phyloP scores from a whole-genome alignment of 2,888 invertebrate genomes.

The Itoplectis maculator region DNA sequence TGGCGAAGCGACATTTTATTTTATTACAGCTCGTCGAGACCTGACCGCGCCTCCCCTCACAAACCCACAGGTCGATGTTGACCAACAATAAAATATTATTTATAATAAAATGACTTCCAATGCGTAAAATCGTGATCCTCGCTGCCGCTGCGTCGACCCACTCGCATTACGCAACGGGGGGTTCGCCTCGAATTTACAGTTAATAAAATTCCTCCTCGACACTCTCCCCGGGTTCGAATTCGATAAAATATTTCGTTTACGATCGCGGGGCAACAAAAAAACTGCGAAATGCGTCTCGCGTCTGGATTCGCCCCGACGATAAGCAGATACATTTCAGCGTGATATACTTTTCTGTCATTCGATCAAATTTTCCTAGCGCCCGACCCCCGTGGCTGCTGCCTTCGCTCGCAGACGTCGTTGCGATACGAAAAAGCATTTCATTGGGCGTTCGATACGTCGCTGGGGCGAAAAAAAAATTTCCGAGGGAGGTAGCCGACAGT shows the following conservation, averaged over 20 bases:
- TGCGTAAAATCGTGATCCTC: constrained; percentile 73
- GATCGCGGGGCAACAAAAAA: constrained; percentile 65
- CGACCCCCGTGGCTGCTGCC: too few relatives aligned
- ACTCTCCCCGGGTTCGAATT: constrained; percentile 69
- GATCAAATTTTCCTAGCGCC: constrained; percentile 35
- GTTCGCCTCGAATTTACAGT: constrained; percentile 75
- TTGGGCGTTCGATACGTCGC: constrained; percentile 81
- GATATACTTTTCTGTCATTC: constrained; percentile 9
- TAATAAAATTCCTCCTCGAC: constrained; percentile 79
- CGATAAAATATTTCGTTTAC: constrained; percentile 74
- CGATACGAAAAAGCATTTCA: constrained; percentile 77
- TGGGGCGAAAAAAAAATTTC: constrained; percentile 77
- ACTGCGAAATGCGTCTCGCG: constrained; percentile 19
- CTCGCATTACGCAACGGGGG: constrained; percentile 21
- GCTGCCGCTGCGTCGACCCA: background rate
- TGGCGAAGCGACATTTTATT: constrained; percentile 78
- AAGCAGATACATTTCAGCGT: constrained; percentile 12
- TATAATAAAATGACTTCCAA: constrained; percentile 76
- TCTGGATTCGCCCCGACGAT: constrained; percentile 17
- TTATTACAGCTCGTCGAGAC: constrained; percentile 71
- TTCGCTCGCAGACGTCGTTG: constrained; percentile 49
- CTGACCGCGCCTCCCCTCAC: constrained; percentile 11
- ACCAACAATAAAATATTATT: constrained; percentile 78
- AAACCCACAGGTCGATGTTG: too few relatives aligned
- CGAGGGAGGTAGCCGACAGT: constrained; percentile 81